Base-by-base conservation (phyloP, 2,113 vertebrate genomes). In the Lepus europaeus region DNA sequence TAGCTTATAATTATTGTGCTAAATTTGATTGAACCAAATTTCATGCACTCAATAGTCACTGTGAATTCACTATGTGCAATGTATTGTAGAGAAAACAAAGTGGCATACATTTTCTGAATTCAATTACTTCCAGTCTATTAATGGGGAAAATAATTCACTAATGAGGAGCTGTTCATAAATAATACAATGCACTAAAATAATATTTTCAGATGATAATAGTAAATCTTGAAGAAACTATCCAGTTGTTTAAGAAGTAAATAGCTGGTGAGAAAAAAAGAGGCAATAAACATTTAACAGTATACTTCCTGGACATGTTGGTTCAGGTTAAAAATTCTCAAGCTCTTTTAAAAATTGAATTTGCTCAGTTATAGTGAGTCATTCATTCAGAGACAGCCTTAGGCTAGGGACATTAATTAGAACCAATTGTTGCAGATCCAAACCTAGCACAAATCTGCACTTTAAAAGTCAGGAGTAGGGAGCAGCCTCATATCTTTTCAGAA, bases 341-440 rank as follows among this genome's bases (percentile, higher is more conserved):
- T 95, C 87, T 86, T 96, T 95, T 95, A 95, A 95, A 97, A 97
- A 95, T 69, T 87, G 87, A 96, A 95, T 93, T 96, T 95, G 69
- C 49, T 97, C 53, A 83, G 70, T 96, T 95, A 82, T 72, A 93
- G 31, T 95, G 94, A 97, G 89, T 94, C 93, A 96, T 86, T 96
- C 86, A 89, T 95, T 95, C 91, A 72, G 79, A 97, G 74, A 95
- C 64, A 91, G 90, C 92, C 93, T 79, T 74, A 90, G 89, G 96
- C 95, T 73, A 95, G 36, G 74, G 86, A 95, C 88, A 89, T 95
- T 96, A 95, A 97, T 97, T 96, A 94, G 83, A 97, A 94, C 82
- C 94, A 89, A 94, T 69, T 92, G 64, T 86, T 86, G 82, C 78
- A 92, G 74, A 84, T 95, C 82, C 86, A 91, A 95, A 89, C 94